phyloP scores from a whole-genome alignment of 2,797 vertebrate species.

The Typhlichthys subterraneus region DNA sequence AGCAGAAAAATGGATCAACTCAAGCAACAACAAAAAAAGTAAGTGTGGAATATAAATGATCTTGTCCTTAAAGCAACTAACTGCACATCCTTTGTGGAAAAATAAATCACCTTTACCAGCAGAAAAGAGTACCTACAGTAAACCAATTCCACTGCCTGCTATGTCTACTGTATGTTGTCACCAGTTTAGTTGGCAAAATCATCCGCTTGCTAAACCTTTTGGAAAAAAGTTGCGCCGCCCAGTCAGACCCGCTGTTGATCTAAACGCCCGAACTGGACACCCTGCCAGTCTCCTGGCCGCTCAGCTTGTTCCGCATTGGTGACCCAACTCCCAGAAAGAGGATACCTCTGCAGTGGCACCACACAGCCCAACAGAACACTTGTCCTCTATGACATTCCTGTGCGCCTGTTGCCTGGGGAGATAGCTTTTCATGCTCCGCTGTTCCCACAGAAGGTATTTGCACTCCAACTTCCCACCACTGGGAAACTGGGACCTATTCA shows the following conservation, averaged over 20 bases:
- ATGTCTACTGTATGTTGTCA: too few relatives aligned
- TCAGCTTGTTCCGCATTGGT: conserved; percentile 48
- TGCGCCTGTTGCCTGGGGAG: conserved; percentile 54
- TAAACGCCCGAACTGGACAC: conserved; percentile 20
- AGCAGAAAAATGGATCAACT: conserved; percentile 15
- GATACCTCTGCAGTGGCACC: conserved; percentile 56
- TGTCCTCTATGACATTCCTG: conserved; percentile 51
- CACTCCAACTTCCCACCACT: conserved; percentile 43
- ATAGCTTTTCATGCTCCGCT: conserved; percentile 66
- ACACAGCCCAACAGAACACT: conserved; percentile 53
- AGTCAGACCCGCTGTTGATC: conserved; percentile 51
- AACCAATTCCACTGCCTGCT: too few relatives aligned
- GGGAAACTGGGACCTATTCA: conserved; percentile 36
- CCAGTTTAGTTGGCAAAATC: conserved; percentile 10
- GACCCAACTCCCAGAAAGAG: conserved; percentile 46
- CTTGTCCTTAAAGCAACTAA: conserved; percentile 7
- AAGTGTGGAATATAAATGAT: conserved; percentile 11
- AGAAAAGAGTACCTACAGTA: background rate
- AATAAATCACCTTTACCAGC: conserved; percentile 27
- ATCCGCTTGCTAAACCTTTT: conserved; percentile 26
- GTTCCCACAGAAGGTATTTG: conserved; percentile 52
- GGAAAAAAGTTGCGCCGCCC: conserved; percentile 8
- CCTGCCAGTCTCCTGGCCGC: conserved; percentile 20
- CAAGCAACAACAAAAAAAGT: conserved; percentile 6
- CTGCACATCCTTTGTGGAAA: conserved; percentile 28